Percentiles rank a stretch among this genome's conserved stretches.
Evolutionary conservation across 1,140 invertebrate genomes (phyloP).

Genomic region (Teleopsis dalmanni): DNA sequence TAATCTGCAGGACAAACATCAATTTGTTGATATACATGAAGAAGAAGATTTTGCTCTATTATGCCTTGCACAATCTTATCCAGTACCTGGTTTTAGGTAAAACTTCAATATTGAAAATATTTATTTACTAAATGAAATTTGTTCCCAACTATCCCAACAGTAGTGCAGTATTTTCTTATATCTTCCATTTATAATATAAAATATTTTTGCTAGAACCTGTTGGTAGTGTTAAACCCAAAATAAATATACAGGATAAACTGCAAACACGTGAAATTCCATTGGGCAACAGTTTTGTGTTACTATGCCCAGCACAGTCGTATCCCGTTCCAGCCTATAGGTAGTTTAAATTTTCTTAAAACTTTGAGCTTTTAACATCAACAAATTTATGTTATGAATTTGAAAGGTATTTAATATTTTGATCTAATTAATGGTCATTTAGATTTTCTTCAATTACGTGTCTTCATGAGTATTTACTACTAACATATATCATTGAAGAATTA

Average conservation of each 20-base stretch:
- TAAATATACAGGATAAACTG: conserved; percentile 50
- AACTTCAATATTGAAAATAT: conserved; percentile 12
- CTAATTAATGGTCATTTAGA: too few species aligned
- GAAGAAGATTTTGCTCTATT: conserved; percentile 53
- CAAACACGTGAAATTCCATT: conserved; percentile 36
- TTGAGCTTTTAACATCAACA: too few species aligned
- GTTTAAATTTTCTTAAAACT: too few species aligned
- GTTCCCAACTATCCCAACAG: neutral
- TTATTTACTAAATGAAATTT: neutral
- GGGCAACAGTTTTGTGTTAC: conserved; percentile 48
- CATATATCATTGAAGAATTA: too few species aligned
- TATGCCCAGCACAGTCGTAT: conserved; percentile 60
- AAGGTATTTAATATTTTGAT: too few species aligned
- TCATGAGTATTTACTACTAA: too few species aligned
- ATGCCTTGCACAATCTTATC: conserved; percentile 60
- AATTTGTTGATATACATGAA: conserved; percentile 51
- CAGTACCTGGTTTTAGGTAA: conserved; percentile 63
- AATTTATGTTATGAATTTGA: too few species aligned
- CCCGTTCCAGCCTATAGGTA: conserved; percentile 65
- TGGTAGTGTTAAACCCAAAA: conserved; percentile 62
- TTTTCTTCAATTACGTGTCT: too few species aligned
- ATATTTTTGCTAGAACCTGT: conserved; percentile 53
- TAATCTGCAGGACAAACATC: conserved; percentile 47
- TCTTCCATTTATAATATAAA: neutral
- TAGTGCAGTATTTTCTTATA: neutral